Evolutionary conservation across 2,888 invertebrate genomes (phyloP), one percentile per base, ranked within the genome.

Genomic region (Cataglyphis rosenhaueri): DNA sequence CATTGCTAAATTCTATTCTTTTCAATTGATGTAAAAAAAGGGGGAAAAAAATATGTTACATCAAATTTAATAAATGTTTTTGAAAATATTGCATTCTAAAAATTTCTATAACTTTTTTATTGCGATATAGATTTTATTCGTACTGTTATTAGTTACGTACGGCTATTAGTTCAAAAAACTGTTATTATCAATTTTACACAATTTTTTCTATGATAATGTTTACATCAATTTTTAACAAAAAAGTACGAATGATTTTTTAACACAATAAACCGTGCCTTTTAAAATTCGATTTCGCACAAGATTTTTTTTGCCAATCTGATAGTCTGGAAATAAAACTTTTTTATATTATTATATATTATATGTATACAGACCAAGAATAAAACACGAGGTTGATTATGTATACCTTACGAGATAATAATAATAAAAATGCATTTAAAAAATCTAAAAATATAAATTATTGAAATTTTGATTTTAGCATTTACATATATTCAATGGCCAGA

Each of bases 281-380:
- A 74, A 62, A 62, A 62, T 62, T 6, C 48, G 8, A 74, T 59
- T 73, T 73, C 25, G 41, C 59, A 59, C 38, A 61, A 41, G 8
- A 21, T 74, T 62, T 74, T 48, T 15, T 44, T 61, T 62, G 0
- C 25, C 15, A 15, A 5, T 55, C 52, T 68, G n/a, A 52, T 52
- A 8, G 15, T n/a, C 35, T 8, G 15, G 9, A 55, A 15, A 62
- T 62, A 62, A 48, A 48, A 48, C 6, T 8, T 48, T 62, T 35
- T 44, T 44, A 15, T 29, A 29, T 29, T 29, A 29, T 29, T 29
- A 3, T 29, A 29, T 29, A 29, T 29, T 29, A 29, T 18, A 8
- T 62, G 62, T 10, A 21, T 10, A 52, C 10, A 35, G 9, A 15
- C 0, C 5, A 62, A 8, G 9, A 73, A 4, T 10, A 38, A 10